Evolutionary conservation across 2,888 invertebrate genomes (phyloP).

Genomic region (Eledona agricola): DNA sequence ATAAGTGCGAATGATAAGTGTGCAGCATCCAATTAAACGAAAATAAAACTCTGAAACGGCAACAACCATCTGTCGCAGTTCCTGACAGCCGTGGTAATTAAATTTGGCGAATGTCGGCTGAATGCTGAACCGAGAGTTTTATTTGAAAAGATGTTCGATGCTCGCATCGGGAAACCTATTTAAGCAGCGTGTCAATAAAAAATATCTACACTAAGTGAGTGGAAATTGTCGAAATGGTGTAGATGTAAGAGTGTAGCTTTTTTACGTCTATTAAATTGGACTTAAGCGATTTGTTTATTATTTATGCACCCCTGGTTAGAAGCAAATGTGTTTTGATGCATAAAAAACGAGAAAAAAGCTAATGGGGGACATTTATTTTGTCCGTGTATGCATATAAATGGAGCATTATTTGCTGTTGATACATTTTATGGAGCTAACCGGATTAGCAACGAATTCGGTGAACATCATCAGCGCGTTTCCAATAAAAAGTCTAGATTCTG

Average conservation of each 20-base stretch:
- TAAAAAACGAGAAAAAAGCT: too few species aligned
- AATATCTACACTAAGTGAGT: slow-evolving; percentile 13
- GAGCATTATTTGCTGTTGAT: too few species aligned
- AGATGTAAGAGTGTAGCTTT: slow-evolving; percentile 1
- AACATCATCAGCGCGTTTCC: too few species aligned
- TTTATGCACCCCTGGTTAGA: too few species aligned
- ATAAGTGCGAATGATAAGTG: slow-evolving; percentile 11
- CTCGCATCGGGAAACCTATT: slow-evolving; percentile 34
- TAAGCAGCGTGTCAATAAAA: slow-evolving; percentile 26
- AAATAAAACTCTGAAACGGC: slow-evolving; percentile 20
- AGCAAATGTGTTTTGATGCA: too few species aligned
- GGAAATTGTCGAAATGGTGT: slow-evolving; percentile 5
- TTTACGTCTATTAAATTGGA: slow-evolving; percentile 22
- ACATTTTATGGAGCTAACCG: too few species aligned
- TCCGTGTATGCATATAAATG: too few species aligned
- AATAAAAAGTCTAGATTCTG: too few species aligned
- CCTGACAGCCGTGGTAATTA: slow-evolving; percentile 46
- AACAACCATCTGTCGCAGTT: slow-evolving; percentile 44
- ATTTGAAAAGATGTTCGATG: slow-evolving; percentile 32
- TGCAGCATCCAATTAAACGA: slow-evolving; percentile 29
- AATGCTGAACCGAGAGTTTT: slow-evolving; percentile 40
- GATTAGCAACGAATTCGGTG: too few species aligned
- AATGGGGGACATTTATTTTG: too few species aligned
- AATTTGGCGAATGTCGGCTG: slow-evolving; percentile 43
- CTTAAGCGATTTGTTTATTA: too few species aligned